Evolutionary conservation across 1,140 invertebrate species (phyloP), one percentile per base, ranked within the genome.

Genomic region (Goniozus legneri): DNA sequence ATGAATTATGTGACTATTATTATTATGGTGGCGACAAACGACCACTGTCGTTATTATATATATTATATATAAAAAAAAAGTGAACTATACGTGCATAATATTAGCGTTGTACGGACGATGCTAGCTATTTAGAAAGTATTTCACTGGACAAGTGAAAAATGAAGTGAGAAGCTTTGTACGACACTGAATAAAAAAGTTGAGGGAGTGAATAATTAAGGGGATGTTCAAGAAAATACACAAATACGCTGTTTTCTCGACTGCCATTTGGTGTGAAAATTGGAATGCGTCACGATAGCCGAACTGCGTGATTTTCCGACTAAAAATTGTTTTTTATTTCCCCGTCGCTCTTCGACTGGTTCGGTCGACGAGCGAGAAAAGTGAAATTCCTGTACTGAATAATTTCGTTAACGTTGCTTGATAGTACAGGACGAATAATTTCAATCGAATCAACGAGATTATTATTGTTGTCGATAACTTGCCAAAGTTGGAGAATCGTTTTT

Each of bases 281-380:
- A 38, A 47, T 44, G 13, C 42, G 53, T 42, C 52, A 50, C 22
- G 49, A 57, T 42, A 46, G 55, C 59, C 50, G 54, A 65, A 51
- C 60, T 54, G 58, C 60, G 60, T 57, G 60, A 68, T 62, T 68
- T 65, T 66, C 57, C 41, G 39, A 51, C 47, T 34, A 44, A 33
- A 13, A n/a, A 18, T 22, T 16, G 7, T 34, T 19, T n/a, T n/a
- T n/a, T n/a, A n/a, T n/a, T n/a, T n/a, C n/a, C n/a, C n/a, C n/a
- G n/a, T n/a, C n/a, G n/a, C n/a, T n/a, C n/a, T n/a, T n/a, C n/a
- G n/a, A n/a, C n/a, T n/a, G n/a, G n/a, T n/a, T n/a, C n/a, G n/a
- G n/a, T n/a, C n/a, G n/a, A n/a, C n/a, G n/a, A n/a, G n/a, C n/a
- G n/a, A n/a, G n/a, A n/a, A n/a, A n/a, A n/a, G n/a, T n/a, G n/a